Evolutionary conservation across 2,888 invertebrate genomes (phyloP), one percentile per base, ranked within the genome.

Genomic region (Chloroclystis v-ata): DNA sequence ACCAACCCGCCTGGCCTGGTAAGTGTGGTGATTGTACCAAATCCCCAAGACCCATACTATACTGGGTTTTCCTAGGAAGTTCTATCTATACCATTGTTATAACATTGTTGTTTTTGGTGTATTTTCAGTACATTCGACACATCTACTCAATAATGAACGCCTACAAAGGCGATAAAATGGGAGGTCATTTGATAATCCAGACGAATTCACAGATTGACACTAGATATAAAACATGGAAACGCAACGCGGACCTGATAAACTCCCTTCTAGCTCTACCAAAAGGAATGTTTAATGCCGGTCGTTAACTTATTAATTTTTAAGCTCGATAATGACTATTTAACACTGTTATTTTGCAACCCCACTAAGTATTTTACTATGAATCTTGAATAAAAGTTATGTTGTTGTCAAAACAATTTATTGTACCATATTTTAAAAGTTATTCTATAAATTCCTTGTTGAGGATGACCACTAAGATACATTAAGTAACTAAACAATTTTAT

Each of bases 221-320:
- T 1, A 75, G 75, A 52, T 79, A 70, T 53, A 72, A 69, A 49
- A 69, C 82, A 30, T 86, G 89, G 54, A 93, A 93, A 63, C 84
- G 93, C 4, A 93, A 93, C 63, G 92, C 92, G 0, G 93, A 94
- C 65, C 78, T 92, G 5, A 94, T 93, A 59, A 94, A 92, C 69
- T 92, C 94, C 0, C 83, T 95, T n/a, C 78, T 94, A 28, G 91
- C 92, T n/a, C 74, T 94, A 38, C 94, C 94, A 6, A 93, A 93
- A 65, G 92, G 90, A 52, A 90, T 94, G 90, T 91, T 92, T 62
- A 92, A 92, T 46, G 94, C 92, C 30, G 94, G 94, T 41, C 92
- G 91, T 74, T 91, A 78, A 78, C 43, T 11, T 1, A 20, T 26
- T 16, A 35, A 16, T 33, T 16, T 16, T 16, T 10, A 16, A 33